Evolutionary conservation across 2,113 vertebrate species (phyloP), one percentile per base, ranked within the genome.

Genomic region (Monarcha castaneiventris): DNA sequence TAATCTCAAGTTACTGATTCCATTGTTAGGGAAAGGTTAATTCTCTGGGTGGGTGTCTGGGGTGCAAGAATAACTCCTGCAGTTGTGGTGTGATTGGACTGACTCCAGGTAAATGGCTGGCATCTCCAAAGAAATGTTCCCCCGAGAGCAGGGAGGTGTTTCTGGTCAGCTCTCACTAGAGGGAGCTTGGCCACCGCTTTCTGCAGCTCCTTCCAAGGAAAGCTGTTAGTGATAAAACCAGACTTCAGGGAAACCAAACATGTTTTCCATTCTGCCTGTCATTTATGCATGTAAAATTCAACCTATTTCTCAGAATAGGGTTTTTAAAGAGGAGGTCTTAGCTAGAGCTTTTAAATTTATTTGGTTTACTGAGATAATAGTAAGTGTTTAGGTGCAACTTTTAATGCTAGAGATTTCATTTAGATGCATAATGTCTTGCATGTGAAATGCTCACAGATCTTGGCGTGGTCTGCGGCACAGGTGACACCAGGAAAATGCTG

Each of bases 121-220:
- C 23, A 52, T 55, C 59, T 83, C 51, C 10, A 3, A 5, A 32
- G 52, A 32, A 32, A 12, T 7, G 25, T 58, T 78, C 59, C 14
- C 37, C 54, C 2, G 32, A 9, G 33, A 3, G 4, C 3, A 1
- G 12, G 4, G 68, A n/a, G 58, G 29, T 16, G 62, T 46, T 97
- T 95, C 69, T 33, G 73, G 20, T 63, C 78, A 46, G 76, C 85
- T 19, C 75, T 77, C 94, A 26, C 92, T 88, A 92, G 93, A 77
- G 95, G 94, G 95, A 93, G 93, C 94, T 43, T 78, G 19, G 35
- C 75, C 56, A 78, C 94, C 78, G 30, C 25, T 27, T 78, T 89
- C 35, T 48, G 4, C 55, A 6, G 41, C 51, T 84, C 49, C 10
- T 91, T 13, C 43, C 39, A 1, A 13, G 74, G 11, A 9, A 43